Conservation (phyloP, 2,888 invertebrate species). For the Eristalinus aeneus region DNA sequence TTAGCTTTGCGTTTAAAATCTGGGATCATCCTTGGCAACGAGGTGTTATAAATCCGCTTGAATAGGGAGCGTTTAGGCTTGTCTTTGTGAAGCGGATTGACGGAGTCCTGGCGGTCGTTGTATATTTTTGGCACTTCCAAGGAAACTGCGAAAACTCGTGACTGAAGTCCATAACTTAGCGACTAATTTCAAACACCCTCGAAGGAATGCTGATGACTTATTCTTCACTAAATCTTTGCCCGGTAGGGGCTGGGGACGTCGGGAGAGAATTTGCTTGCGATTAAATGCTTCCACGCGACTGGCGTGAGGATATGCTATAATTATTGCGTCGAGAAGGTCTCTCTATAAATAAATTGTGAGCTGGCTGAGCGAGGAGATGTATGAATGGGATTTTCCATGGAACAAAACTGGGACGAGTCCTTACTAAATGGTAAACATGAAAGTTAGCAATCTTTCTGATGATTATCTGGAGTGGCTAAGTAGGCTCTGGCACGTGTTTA, state of each 20-base stretch:
- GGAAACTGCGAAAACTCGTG: slow-evolving; percentile 45
- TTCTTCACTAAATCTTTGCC: slow-evolving; percentile 28
- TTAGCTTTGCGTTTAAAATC: slow-evolving; percentile 54
- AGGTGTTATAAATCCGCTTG: slow-evolving; percentile 53
- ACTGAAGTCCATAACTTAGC: slow-evolving; percentile 60
- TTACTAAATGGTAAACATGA: slow-evolving; percentile 53
- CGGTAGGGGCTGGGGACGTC: background rate
- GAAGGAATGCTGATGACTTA: slow-evolving; percentile 65
- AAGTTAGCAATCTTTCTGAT: slow-evolving; percentile 27
- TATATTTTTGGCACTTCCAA: background rate
- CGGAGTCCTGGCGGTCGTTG: slow-evolving; percentile 30
- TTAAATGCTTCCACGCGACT: slow-evolving; percentile 53
- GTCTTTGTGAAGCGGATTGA: slow-evolving; percentile 32
- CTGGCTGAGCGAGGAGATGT: background rate
- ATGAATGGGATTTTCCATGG: background rate
- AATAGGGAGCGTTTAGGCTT: slow-evolving; percentile 51
- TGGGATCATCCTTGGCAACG: slow-evolving; percentile 51
- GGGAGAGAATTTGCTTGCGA: slow-evolving; percentile 33
- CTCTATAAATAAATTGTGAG: slow-evolving; percentile 18
- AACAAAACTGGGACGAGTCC: background rate
- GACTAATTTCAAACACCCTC: slow-evolving; percentile 60
- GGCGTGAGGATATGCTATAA: slow-evolving; percentile 54
- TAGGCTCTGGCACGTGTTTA: background rate
- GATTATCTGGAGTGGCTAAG: background rate
- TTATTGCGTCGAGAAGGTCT: slow-evolving; percentile 18